Evolutionary conservation across 2,113 vertebrate genomes (phyloP).

Genomic region (Acinonyx jubatus): DNA sequence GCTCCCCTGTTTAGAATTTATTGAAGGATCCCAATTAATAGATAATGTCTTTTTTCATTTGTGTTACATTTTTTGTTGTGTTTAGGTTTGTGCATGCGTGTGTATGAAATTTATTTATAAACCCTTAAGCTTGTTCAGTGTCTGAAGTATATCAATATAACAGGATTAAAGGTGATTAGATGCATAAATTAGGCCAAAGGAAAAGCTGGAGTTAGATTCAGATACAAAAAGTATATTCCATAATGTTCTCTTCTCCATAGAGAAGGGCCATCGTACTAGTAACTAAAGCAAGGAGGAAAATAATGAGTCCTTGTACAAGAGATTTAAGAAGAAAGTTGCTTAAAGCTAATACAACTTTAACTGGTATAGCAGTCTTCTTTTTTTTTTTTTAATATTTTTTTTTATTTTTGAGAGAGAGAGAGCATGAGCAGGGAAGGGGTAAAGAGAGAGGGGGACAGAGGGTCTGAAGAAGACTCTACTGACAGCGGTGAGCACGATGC

Average conservation of each 20-base stretch:
- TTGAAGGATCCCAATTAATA: background rate
- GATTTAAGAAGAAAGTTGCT: background rate
- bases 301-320: background rate
- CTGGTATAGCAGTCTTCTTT: background rate
- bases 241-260: background rate
- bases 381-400: background rate
- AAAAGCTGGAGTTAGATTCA: background rate
- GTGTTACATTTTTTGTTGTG: background rate
- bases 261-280: background rate
- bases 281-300: background rate
- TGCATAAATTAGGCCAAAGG: background rate
- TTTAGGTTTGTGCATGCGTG: background rate
- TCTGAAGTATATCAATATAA: background rate
- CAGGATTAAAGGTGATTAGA: background rate
- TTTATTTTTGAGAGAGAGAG: too few relatives aligned
- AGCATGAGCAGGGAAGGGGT: too few relatives aligned
- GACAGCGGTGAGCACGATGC: too few relatives aligned
- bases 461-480: too few relatives aligned
- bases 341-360: background rate
- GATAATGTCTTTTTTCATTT: background rate
- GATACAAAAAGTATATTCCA: background rate
- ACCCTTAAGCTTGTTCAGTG: background rate
- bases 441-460: too few relatives aligned
- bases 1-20: background rate
- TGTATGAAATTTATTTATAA: background rate